Evolutionary conservation across 1,140 invertebrate species (phyloP).

Genomic region (Heterodera carotae): DNA sequence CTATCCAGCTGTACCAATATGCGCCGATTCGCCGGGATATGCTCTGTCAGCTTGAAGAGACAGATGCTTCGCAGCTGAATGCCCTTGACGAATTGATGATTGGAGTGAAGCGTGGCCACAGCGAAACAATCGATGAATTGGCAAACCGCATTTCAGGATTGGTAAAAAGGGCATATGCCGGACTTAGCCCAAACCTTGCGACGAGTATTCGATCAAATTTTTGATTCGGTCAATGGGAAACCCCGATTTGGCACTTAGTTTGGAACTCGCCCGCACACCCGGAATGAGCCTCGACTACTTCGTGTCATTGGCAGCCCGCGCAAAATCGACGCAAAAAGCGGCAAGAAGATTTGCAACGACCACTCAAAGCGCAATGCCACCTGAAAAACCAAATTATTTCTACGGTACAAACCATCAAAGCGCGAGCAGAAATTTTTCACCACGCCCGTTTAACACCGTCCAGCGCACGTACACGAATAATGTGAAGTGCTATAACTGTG

Average conservation of each 20-base stretch:
- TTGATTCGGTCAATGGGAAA: not conserved
- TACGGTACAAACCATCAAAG: not conserved
- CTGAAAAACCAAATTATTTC: no score
- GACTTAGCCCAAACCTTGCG: not conserved
- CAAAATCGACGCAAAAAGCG: constrained; percentile 8
- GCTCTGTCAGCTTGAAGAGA: not conserved
- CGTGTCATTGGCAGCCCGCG: constrained; percentile 11
- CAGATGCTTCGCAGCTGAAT: not conserved
- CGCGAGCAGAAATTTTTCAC: not conserved
- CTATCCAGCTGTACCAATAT: not conserved
- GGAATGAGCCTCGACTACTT: not conserved
- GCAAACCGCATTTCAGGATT: not conserved
- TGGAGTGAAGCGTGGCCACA: not conserved
- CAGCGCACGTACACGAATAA: not conserved
- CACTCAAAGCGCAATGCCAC: not conserved
- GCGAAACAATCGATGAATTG: not conserved
- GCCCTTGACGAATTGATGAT: not conserved
- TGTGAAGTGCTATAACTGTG: constrained; percentile 6
- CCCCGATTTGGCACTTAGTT: not conserved
- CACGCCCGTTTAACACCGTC: not conserved
- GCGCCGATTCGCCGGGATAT: not conserved
- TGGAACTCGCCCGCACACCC: not conserved
- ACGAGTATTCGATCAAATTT: constrained; percentile 7
- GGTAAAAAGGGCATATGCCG: not conserved
- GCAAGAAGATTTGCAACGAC: not conserved